These are phyloP conservation scores for Hippocampus zosterae DNA, from an alignment of 2,113 vertebrate genomes.

Conservation along the genomic window DNA sequence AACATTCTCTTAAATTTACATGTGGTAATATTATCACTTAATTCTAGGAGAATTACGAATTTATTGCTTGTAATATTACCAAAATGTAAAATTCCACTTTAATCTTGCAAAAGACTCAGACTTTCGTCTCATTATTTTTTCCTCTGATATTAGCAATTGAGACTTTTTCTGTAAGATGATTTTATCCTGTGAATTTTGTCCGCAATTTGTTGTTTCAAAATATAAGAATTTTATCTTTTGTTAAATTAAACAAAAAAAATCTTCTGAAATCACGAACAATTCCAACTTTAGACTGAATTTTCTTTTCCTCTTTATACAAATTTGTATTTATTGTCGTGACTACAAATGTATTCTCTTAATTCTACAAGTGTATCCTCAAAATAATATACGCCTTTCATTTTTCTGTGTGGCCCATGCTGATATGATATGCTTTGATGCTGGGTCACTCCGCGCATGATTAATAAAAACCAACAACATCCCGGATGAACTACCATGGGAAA, in stretches of 20 bases:
- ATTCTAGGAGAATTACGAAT: neutral
- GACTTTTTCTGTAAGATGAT: neutral
- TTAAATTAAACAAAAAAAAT: too few relatives aligned
- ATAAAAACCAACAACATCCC: neutral
- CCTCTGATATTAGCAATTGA: neutral
- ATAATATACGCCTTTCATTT: neutral
- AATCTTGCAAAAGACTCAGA: too few relatives aligned
- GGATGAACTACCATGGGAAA: neutral
- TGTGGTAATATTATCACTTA: neutral
- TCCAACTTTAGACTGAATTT: neutral
- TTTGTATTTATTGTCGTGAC: neutral
- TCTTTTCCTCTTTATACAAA: neutral
- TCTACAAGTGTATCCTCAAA: neutral
- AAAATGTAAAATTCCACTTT: neutral
- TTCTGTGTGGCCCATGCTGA: neutral
- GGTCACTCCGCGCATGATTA: neutral
- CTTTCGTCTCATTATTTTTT: neutral
- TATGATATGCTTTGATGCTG: neutral
- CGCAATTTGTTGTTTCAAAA: too few relatives aligned
- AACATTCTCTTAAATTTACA: neutral
- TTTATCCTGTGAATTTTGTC: too few relatives aligned
- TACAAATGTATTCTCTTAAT: neutral
- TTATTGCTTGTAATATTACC: neutral
- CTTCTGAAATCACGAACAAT: neutral
- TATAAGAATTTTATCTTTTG: too few relatives aligned